A percentile compares a stretch with the other conserved stretches of the same genome.
These are phyloP conservation scores for Neoascia interrupta DNA, from an alignment of 2,888 invertebrate genomes.

Conservation along the genomic window DNA sequence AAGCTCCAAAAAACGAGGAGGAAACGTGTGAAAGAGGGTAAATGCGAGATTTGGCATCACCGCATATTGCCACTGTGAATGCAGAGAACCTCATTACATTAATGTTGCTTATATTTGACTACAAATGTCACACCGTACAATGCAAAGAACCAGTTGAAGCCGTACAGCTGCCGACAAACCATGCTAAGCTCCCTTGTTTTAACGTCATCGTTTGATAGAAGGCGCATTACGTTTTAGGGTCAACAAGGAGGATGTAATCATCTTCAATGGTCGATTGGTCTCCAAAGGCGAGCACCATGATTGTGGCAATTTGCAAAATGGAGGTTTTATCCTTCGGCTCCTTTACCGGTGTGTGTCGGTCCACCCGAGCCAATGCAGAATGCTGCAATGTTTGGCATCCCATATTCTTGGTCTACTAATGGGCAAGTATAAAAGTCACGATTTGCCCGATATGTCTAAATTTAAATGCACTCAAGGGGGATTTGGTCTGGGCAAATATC, in stretches of 20 bases:
- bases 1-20: slow-evolving; percentile 59
- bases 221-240: slow-evolving; percentile 17
- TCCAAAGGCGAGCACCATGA: slow-evolving; percentile 31
- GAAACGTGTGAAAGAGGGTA: slow-evolving; percentile 35
- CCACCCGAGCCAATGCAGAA: no score
- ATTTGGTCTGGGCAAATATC: background rate
- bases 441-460: slow-evolving; percentile 62
- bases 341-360: slow-evolving; percentile 45
- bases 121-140: slow-evolving; percentile 21
- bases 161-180: no score
- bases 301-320: slow-evolving; percentile 39
- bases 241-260: slow-evolving; percentile 39
- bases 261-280: slow-evolving; percentile 53
- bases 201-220: slow-evolving; percentile 28
- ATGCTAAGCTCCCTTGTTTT: slow-evolving; percentile 33
- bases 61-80: slow-evolving; percentile 11
- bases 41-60: slow-evolving; percentile 32
- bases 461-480: slow-evolving; percentile 51
- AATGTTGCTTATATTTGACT: slow-evolving; percentile 62
- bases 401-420: slow-evolving; percentile 47
- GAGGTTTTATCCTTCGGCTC: slow-evolving; percentile 31
- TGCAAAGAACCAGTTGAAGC: no score
- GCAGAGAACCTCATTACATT: slow-evolving; percentile 58
- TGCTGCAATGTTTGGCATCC: slow-evolving; percentile 9
- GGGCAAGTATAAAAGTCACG: slow-evolving; percentile 60